These are phyloP conservation scores for Pachypanchax playfairii DNA, from an alignment of 2,113 vertebrate species.

Conservation along the genomic window DNA sequence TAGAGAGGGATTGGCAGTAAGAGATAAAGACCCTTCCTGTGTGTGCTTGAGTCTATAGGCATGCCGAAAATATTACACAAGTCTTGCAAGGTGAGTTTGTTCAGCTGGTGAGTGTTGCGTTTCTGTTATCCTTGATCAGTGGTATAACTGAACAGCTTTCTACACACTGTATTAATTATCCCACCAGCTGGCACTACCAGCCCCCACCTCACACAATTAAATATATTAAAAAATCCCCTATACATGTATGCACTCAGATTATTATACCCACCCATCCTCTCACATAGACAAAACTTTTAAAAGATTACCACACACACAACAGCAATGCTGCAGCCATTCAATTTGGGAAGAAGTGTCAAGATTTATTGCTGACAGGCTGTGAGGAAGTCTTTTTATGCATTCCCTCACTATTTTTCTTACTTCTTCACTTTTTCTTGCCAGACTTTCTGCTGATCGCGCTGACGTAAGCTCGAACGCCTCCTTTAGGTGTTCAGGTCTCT, in stretches of 20 bases:
- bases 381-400: constrained; percentile 53
- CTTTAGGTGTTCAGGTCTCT: constrained; percentile 32
- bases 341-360: constrained; percentile 38
- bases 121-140: constrained; percentile 61
- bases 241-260: constrained; percentile 18
- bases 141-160: constrained; percentile 57
- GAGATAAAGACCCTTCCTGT: constrained; percentile 34
- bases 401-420: constrained; percentile 43
- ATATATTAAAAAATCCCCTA: constrained; percentile 39
- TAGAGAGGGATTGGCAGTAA: constrained; percentile 4
- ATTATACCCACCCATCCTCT: constrained; percentile 14
- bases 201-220: constrained; percentile 46
- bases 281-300: constrained; percentile 40
- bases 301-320: constrained; percentile 51
- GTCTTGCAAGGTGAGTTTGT: constrained; percentile 36
- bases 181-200: constrained; percentile 64
- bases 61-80: constrained; percentile 15
- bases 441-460: constrained; percentile 51
- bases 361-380: constrained; percentile 61
- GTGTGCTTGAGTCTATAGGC: constrained; percentile 23
- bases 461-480: constrained; percentile 56
- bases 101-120: constrained; percentile 39
- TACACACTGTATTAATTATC: constrained; percentile 49
- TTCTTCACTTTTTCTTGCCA: constrained; percentile 8
- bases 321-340: constrained; percentile 43